phyloP scores from a whole-genome alignment of 2,888 invertebrate genomes.

The Ditylenchus weischeri region DNA sequence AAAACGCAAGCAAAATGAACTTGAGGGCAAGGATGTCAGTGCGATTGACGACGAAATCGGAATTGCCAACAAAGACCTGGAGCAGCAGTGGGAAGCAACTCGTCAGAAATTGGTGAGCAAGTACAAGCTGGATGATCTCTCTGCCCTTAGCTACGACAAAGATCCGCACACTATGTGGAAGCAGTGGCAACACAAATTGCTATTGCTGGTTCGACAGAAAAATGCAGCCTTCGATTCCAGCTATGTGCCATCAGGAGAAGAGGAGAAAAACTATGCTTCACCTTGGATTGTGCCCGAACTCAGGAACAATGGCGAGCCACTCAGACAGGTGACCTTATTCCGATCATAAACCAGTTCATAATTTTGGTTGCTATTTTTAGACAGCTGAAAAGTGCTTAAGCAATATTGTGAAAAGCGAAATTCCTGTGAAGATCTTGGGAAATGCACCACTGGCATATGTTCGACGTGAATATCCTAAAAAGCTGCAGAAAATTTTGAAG shows the following conservation, averaged over 20 bases:
- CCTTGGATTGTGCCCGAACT: slow-evolving; percentile 55
- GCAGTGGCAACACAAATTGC: slow-evolving; percentile 42
- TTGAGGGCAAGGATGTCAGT: slow-evolving; percentile 52
- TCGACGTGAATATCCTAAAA: slow-evolving; percentile 37
- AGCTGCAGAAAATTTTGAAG: no score
- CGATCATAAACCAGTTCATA: neutral
- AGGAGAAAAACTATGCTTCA: slow-evolving; percentile 28
- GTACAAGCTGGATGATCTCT: slow-evolving; percentile 25
- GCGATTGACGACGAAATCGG: slow-evolving; percentile 55
- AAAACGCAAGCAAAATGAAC: slow-evolving; percentile 41
- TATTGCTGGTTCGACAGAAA: slow-evolving; percentile 49
- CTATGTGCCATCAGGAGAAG: slow-evolving; percentile 5
- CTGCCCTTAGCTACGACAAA: slow-evolving; percentile 2
- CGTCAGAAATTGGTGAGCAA: slow-evolving; percentile 13
- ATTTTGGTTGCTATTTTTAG: slow-evolving; percentile 32
- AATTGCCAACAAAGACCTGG: slow-evolving; percentile 44
- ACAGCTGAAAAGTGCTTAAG: slow-evolving; percentile 48
- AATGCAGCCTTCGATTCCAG: slow-evolving; percentile 24
- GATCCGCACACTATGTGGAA: slow-evolving; percentile 36
- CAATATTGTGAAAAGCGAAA: slow-evolving; percentile 32
- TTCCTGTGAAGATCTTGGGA: slow-evolving; percentile 34
- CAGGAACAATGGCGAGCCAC: slow-evolving; percentile 44
- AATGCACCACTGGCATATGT: slow-evolving; percentile 51
- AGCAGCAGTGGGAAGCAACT: slow-evolving; percentile 47
- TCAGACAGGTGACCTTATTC: slow-evolving; percentile 41